These are phyloP conservation scores for Sander lucioperca DNA, from an alignment of 2,113 vertebrate genomes.

Conservation along the genomic window DNA sequence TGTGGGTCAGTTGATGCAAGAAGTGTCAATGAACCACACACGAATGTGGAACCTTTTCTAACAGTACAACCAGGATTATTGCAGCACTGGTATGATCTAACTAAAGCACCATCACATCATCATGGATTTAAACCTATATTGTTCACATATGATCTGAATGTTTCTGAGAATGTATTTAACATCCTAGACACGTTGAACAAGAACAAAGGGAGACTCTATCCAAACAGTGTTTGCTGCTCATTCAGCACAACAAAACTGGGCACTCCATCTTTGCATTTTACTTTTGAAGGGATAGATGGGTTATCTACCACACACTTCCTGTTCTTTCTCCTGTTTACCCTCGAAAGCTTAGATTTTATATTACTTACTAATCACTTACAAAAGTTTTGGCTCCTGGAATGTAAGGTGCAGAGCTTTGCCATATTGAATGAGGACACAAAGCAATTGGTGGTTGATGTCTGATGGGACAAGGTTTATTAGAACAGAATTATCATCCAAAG, in stretches of 20 bases:
- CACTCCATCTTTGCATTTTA: neutral
- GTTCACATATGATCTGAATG: neutral
- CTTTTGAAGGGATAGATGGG: neutral
- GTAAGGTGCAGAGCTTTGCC: neutral
- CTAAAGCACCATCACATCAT: neutral
- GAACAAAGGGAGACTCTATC: neutral
- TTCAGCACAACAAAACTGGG: neutral
- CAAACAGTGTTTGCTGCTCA: neutral
- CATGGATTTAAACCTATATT: neutral
- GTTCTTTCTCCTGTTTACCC: neutral
- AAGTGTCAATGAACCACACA: neutral
- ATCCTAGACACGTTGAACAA: neutral
- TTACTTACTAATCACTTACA: conserved; percentile 20
- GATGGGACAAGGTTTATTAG: too few relatives aligned
- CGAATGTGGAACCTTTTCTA: neutral
- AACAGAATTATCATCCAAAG: too few relatives aligned
- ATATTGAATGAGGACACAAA: too few relatives aligned
- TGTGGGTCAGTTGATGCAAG: neutral
- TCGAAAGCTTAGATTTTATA: neutral
- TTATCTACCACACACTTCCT: neutral
- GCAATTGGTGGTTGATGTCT: too few relatives aligned
- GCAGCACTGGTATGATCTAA: neutral
- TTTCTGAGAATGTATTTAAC: neutral
- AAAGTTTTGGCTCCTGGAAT: neutral
- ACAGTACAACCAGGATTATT: neutral